phyloP scores from a whole-genome alignment of 2,797 vertebrate genomes.

The Thamnophis elegans region DNA sequence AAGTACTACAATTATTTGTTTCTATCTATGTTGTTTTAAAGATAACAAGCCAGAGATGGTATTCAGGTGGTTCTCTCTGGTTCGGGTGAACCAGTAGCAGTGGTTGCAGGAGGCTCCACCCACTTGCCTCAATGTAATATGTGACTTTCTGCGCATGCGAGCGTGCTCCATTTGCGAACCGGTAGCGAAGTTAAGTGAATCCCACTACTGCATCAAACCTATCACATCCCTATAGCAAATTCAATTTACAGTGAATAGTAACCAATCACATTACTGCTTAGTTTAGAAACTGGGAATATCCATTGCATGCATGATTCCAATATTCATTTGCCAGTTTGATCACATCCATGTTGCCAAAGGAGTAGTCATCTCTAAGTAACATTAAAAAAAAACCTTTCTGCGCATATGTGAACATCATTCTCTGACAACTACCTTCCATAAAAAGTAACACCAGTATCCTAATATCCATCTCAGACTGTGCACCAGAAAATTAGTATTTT shows the following conservation, averaged over 20 bases:
- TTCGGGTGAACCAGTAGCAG: too few species aligned
- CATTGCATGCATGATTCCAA: not conserved
- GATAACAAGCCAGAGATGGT: too few species aligned
- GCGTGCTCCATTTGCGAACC: too few species aligned
- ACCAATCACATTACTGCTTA: not conserved
- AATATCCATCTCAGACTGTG: not conserved
- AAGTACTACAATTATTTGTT: not conserved
- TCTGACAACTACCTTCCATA: not conserved
- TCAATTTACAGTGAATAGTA: not conserved
- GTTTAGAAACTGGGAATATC: not conserved
- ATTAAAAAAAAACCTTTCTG: not conserved
- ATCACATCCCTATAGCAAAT: not conserved
- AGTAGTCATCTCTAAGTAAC: not conserved
- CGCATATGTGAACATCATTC: not conserved
- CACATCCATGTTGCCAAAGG: not conserved
- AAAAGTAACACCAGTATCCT: not conserved
- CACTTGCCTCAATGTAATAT: too few species aligned
- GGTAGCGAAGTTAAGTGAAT: too few species aligned
- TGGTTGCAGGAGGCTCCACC: too few species aligned
- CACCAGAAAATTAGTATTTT: not conserved
- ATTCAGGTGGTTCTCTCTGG: too few species aligned
- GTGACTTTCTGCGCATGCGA: too few species aligned
- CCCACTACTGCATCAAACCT: too few species aligned
- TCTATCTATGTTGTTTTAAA: not conserved
- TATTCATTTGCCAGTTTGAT: not conserved